These are phyloP conservation scores for Aradophagus sp. DNA, from an alignment of 1,140 invertebrate species.

Conservation along the genomic window DNA sequence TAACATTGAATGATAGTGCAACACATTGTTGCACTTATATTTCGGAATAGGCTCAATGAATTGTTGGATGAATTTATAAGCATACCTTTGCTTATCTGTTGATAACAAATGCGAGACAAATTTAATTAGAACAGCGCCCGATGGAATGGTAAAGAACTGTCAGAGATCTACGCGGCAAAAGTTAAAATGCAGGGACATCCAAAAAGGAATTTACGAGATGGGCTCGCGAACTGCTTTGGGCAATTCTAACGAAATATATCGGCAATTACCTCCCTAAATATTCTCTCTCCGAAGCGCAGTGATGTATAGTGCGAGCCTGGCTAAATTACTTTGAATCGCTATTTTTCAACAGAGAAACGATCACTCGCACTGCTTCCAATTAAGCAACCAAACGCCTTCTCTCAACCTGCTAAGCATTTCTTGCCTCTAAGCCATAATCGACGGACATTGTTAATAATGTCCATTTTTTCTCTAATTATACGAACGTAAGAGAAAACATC, in stretches of 20 bases:
- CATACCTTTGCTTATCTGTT: no score
- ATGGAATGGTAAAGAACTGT: slow-evolving; percentile 40
- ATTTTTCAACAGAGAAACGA: slow-evolving; percentile 71
- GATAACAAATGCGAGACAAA: slow-evolving; percentile 59
- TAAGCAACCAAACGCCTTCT: slow-evolving; percentile 56
- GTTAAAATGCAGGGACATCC: slow-evolving; percentile 69
- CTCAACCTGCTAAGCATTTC: slow-evolving; percentile 50
- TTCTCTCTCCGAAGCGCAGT: slow-evolving; percentile 70
- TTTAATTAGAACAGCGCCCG: slow-evolving; percentile 67
- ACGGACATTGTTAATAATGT: no score
- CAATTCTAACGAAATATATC: slow-evolving; percentile 74
- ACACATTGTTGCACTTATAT: no score
- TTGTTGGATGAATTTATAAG: no score
- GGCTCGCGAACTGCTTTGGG: slow-evolving; percentile 58
- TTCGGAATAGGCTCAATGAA: no score
- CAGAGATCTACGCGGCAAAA: slow-evolving; percentile 44
- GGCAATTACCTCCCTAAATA: slow-evolving; percentile 75
- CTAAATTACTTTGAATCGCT: slow-evolving; percentile 74
- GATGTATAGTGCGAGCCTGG: slow-evolving; percentile 67
- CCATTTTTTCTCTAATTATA: no score
- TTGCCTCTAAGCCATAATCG: slow-evolving; percentile 47
- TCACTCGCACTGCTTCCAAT: slow-evolving; percentile 66
- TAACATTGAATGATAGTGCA: no score
- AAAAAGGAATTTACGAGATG: slow-evolving; percentile 72
- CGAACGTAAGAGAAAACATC: no score